Evolutionary conservation across 2,797 vertebrate genomes (phyloP).

Genomic region (Sus cebifrons): DNA sequence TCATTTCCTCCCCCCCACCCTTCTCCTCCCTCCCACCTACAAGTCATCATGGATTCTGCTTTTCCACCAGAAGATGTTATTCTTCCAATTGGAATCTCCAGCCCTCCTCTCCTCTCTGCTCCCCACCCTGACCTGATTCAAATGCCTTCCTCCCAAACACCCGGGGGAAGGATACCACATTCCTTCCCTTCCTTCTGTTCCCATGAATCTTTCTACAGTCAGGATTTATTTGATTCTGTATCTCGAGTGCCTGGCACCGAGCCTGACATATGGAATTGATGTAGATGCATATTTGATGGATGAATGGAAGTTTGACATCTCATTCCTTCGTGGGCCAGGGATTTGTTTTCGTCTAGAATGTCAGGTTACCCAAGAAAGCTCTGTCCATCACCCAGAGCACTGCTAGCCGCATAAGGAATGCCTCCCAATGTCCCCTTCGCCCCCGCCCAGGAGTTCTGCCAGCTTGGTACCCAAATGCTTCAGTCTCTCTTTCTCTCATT

Average conservation of each 20-base stretch:
- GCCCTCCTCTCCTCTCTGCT: not conserved
- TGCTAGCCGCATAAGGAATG: not conserved
- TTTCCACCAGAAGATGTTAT: fast-evolving
- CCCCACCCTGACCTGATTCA: not conserved
- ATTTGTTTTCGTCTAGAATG: slow-evolving; percentile 57
- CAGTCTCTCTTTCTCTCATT: not conserved
- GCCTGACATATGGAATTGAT: slow-evolving; percentile 32
- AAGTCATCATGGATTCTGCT: fast-evolving
- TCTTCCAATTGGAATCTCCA: not conserved
- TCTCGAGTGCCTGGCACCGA: not conserved
- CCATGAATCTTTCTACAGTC: not conserved
- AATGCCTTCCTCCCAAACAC: not conserved
- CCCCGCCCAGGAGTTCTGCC: not conserved
- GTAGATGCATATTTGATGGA: slow-evolving; percentile 5
- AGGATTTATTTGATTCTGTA: not conserved
- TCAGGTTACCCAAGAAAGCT: slow-evolving; percentile 65
- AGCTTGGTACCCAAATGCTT: not conserved
- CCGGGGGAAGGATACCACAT: not conserved
- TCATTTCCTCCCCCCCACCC: not conserved
- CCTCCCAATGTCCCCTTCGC: not conserved
- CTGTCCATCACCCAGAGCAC: slow-evolving; percentile 34
- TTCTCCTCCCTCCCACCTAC: not conserved
- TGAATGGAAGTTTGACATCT: slow-evolving; percentile 61
- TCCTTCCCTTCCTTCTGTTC: not conserved
- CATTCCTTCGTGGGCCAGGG: not conserved